Evolutionary conservation across 23 tunicate species (phyloP), one percentile per base, ranked within the genome.

Genomic region (Aplidium turbinatum): DNA sequence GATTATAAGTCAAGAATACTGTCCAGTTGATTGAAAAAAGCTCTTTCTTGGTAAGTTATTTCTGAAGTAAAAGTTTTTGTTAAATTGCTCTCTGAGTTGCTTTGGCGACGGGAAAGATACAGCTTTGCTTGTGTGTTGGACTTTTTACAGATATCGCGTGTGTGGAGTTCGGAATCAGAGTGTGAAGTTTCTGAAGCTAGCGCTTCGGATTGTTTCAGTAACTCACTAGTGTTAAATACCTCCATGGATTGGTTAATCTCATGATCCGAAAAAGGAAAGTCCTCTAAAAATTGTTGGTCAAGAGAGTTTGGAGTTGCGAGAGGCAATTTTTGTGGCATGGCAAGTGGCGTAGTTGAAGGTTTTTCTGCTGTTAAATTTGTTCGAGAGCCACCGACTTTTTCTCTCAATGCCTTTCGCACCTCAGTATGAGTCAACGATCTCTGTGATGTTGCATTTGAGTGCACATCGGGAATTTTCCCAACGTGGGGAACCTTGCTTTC

Each of bases 141-240:
- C 7, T 19, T 35, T 38, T 13, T 30, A 29, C 18, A 4, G 5
- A 4, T 38, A 5, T 60, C 36, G 35, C 68, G 6, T 31, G 31
- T 28, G 22, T 70, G 76, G 18, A 70, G 58, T 35, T 70, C 76
- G 13, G 76, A 70, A 30, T 70, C 76, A 22, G 76, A 70, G 6
- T 22, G n/a, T 23, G 76, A 70, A 21, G 47, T 57, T 3, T 57
- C 58, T 2, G 76, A 48, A 3, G 76, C 23, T 4, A 48, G 31
- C 4, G 26, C 38, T 22, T 57, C 39, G 3, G 58, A 47, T 9
- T 47, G 76, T 6, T 31, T 22, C 4, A 39, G 57, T 23, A 48
- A 9, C n/a, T 57, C 47, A 5, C 35, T 4, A 11, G 58, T 38
- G n/a, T 40, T 47, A 4, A 23, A 22, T 13, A 3, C 58, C 35